A percentile compares a stretch with the other conserved stretches of the same genome.
phyloP scores from a whole-genome alignment of 2,797 vertebrate species.

The Loris lydekkerianus region DNA sequence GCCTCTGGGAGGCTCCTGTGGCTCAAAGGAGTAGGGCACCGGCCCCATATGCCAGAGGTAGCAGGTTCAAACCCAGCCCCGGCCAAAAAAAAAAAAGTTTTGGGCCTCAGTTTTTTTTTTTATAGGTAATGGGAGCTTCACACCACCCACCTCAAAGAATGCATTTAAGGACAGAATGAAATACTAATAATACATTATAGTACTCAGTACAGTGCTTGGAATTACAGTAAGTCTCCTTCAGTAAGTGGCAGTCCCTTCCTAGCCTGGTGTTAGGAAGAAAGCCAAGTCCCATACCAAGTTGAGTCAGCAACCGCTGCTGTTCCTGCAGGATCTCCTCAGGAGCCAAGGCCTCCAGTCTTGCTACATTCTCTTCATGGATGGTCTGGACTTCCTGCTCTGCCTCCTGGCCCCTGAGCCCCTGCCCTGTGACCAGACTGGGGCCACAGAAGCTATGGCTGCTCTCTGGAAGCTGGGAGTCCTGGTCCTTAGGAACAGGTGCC shows the following conservation, averaged over 20 bases:
- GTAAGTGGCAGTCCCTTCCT: neutral
- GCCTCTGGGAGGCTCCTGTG: too few species aligned
- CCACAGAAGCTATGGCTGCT: slow-evolving; percentile 65
- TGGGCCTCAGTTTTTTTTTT: neutral
- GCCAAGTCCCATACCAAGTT: slow-evolving; percentile 91
- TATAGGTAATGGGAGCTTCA: slow-evolving; percentile 21
- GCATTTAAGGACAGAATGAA: slow-evolving; percentile 23
- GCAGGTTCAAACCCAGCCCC: too few species aligned
- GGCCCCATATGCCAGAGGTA: too few species aligned
- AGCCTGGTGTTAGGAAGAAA: neutral
- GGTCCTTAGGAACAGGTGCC: neutral
- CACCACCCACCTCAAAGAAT: neutral
- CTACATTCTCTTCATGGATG: slow-evolving; percentile 95
- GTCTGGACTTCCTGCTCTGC: slow-evolving; percentile 91
- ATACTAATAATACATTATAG: neutral
- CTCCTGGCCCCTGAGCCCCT: slow-evolving; percentile 90
- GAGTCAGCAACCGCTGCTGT: slow-evolving; percentile 92
- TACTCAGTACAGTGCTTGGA: neutral
- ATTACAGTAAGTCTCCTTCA: neutral
- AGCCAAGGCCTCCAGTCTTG: slow-evolving; percentile 92
- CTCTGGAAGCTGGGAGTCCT: slow-evolving; percentile 4
- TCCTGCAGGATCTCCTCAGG: slow-evolving; percentile 93
- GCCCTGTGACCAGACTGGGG: slow-evolving; percentile 92
- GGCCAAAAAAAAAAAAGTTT: neutral
- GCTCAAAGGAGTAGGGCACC: too few species aligned